These are phyloP conservation scores for Lasioglossum oenotherae DNA, from an alignment of 2,888 invertebrate genomes.

Conservation along the genomic window DNA sequence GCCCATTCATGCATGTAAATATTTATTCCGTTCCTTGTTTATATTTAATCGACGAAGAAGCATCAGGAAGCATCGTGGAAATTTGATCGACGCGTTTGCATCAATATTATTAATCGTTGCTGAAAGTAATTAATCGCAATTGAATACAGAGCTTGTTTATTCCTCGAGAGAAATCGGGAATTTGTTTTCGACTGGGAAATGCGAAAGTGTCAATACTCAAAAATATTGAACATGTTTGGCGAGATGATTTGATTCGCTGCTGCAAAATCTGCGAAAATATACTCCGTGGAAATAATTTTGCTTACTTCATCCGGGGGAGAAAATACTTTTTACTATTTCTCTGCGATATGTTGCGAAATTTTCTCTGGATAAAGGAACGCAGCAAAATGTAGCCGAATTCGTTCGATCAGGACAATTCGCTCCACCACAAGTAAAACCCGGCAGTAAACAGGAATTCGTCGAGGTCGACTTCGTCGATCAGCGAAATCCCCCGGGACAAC, in stretches of 20 bases:
- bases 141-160: neutral
- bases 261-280: too few relatives aligned
- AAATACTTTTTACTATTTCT: neutral
- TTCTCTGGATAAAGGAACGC: neutral
- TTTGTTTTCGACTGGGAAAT: neutral
- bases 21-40: neutral
- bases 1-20: neutral
- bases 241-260: neutral
- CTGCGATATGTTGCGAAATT: neutral
- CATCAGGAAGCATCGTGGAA: neutral
- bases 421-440: neutral
- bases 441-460: slow-evolving; percentile 21
- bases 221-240: neutral
- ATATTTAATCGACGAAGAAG: neutral
- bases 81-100: neutral
- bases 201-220: neutral
- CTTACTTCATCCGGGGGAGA: neutral
- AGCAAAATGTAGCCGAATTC: neutral
- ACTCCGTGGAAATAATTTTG: neutral
- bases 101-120: neutral
- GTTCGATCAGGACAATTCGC: slow-evolving; percentile 8
- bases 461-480: slow-evolving; percentile 23
- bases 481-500: neutral
- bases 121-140: neutral
- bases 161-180: neutral